phyloP scores from a whole-genome alignment of 2,113 vertebrate species.

The Trochalopteron elliotii region DNA sequence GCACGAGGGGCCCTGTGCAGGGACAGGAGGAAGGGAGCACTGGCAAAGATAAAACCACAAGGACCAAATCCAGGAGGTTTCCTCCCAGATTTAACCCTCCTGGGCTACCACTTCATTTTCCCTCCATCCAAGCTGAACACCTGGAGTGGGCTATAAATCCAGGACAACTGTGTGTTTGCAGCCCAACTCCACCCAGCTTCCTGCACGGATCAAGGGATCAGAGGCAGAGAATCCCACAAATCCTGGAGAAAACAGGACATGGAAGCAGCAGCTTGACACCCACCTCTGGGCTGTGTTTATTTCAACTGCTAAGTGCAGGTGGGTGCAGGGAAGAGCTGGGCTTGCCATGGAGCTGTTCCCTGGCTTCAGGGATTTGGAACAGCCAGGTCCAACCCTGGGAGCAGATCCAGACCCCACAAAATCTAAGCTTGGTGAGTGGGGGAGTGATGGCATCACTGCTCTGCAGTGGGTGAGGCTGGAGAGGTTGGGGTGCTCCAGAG shows the following conservation, averaged over 20 bases:
- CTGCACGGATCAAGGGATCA: background rate
- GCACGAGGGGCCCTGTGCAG: fast-evolving
- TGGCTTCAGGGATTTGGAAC: background rate
- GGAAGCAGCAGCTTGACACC: background rate
- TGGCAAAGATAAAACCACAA: background rate
- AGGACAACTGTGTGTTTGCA: background rate
- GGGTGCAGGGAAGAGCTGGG: background rate
- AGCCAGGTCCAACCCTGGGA: background rate
- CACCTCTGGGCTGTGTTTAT: background rate
- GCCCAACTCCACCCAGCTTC: background rate
- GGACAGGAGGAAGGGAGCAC: background rate
- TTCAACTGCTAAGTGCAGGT: background rate
- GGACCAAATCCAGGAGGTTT: background rate
- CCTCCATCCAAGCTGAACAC: background rate
- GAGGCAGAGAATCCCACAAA: background rate
- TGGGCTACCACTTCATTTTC: background rate
- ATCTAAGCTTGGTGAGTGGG: fast-evolving
- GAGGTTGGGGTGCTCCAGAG: background rate
- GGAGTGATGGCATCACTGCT: background rate
- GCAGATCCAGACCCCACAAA: background rate
- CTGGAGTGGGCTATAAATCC: background rate
- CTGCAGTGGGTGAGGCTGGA: background rate
- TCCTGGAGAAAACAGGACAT: background rate
- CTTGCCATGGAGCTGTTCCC: background rate
- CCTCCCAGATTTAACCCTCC: background rate